A percentile compares a stretch with the other conserved stretches of the same genome.
phyloP scores from a whole-genome alignment of 2,888 invertebrate genomes.

The Biston stratarius region DNA sequence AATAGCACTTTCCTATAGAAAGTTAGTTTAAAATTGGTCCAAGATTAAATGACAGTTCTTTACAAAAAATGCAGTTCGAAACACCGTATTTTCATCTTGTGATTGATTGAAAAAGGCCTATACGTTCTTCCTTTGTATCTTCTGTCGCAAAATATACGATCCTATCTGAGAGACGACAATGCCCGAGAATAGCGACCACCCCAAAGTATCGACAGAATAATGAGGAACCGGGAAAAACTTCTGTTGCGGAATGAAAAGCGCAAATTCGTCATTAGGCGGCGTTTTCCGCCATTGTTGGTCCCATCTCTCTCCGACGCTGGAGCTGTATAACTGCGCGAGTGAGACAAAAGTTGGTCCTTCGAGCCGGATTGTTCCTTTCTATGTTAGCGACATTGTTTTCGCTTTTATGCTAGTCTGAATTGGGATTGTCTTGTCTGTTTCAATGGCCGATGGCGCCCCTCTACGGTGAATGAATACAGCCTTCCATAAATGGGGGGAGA shows the following conservation, averaged over 20 bases:
- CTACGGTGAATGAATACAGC: constrained; percentile 83
- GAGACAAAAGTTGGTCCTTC: constrained; percentile 79
- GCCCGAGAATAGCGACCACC: constrained; percentile 71
- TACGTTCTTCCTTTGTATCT: constrained; percentile 62
- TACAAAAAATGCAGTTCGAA: constrained; percentile 16
- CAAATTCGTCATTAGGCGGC: constrained; percentile 87
- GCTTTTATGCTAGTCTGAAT: constrained; percentile 84
- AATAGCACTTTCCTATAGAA: constrained; percentile 6
- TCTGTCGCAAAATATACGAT: constrained; percentile 73
- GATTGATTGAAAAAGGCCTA: constrained; percentile 42
- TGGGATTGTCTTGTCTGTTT: constrained; percentile 86
- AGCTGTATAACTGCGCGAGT: constrained; percentile 55
- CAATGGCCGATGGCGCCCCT: constrained; percentile 84
- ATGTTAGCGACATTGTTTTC: constrained; percentile 86
- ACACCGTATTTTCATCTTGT: constrained; percentile 33
- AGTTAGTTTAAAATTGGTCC: background rate
- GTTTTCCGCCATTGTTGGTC: constrained; percentile 83
- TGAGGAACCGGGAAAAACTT: constrained; percentile 86
- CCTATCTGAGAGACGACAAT: constrained; percentile 77
- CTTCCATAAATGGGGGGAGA: constrained; percentile 83
- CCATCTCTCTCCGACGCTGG: constrained; percentile 61
- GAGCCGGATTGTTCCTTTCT: constrained; percentile 86
- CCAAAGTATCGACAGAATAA: constrained; percentile 84
- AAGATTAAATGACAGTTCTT: background rate
- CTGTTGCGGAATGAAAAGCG: constrained; percentile 87